Evolutionary conservation across 2,113 vertebrate genomes (phyloP).

Genomic region (Eulacestoma nigropectus): DNA sequence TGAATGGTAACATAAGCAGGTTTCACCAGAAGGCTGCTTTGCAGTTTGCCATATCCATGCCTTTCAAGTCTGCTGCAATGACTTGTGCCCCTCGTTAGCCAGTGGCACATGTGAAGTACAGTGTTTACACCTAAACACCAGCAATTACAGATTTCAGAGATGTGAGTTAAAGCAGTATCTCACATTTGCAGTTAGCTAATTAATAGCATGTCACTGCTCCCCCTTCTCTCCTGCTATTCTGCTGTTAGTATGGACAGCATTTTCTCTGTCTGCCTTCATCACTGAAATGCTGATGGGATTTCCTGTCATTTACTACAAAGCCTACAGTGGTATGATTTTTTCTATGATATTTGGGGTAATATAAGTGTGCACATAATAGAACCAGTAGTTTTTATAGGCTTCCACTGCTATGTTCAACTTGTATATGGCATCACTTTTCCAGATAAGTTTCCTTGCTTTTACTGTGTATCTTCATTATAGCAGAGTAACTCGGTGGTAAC

Average conservation of each 20-base stretch:
- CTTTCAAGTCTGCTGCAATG: not conserved
- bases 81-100: not conserved
- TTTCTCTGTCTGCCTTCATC: not conserved
- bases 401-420: not conserved
- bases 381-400: not conserved
- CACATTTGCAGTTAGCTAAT: not conserved
- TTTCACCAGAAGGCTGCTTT: not conserved
- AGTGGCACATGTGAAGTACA: not conserved
- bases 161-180: not conserved
- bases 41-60: not conserved
- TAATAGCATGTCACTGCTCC: not conserved
- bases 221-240: not conserved
- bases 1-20: not conserved
- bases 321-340: not conserved
- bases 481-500: not conserved
- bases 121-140: not conserved
- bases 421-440: not conserved
- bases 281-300: not conserved
- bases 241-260: not conserved
- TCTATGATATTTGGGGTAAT: not conserved
- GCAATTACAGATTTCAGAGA: not conserved
- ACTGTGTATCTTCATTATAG: not conserved
- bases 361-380: not conserved
- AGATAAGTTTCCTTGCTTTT: not conserved
- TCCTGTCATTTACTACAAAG: not conserved